phyloP scores from a whole-genome alignment of 2,797 vertebrate species.

The Percopsis omiscomaycus region DNA sequence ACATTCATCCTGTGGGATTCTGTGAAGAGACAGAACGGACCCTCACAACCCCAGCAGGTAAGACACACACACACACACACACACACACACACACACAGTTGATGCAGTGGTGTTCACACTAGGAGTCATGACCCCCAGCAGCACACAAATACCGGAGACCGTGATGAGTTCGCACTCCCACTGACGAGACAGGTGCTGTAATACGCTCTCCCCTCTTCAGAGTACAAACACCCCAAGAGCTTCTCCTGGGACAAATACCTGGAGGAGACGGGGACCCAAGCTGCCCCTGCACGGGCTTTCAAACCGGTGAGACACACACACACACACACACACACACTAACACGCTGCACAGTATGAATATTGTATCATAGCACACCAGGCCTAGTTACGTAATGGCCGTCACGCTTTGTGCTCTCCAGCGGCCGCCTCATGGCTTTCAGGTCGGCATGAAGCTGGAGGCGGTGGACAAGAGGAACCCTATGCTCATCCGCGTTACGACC shows the following conservation, averaged over 20 bases:
- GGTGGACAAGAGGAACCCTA: slow-evolving; percentile 89
- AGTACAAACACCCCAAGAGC: slow-evolving; percentile 82
- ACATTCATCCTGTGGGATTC: slow-evolving; percentile 83
- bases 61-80: slow-evolving; percentile 40
- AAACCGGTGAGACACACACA: slow-evolving; percentile 78
- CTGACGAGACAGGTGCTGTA: not conserved
- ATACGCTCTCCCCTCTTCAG: slow-evolving; percentile 52
- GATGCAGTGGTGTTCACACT: too few relatives aligned
- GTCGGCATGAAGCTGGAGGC: slow-evolving; percentile 86
- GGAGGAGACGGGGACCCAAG: slow-evolving; percentile 86
- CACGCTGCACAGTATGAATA: not conserved
- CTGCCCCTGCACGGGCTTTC: slow-evolving; percentile 89
- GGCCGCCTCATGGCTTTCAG: slow-evolving; percentile 87
- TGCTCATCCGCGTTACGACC: slow-evolving; percentile 86
- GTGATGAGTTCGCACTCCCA: too few relatives aligned
- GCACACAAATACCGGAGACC: too few relatives aligned
- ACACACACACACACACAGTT: too few relatives aligned
- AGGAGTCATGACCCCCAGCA: too few relatives aligned
- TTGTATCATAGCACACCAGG: not conserved
- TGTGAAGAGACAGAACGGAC: slow-evolving; percentile 85
- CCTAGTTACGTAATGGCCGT: not conserved
- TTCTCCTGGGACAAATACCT: slow-evolving; percentile 93
- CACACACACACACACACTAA: slow-evolving; percentile 1
- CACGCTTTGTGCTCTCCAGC: slow-evolving; percentile 64
- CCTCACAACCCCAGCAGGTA: slow-evolving; percentile 88